Conservation (phyloP, 2,888 invertebrate species). For the Abrostola tripartita region DNA sequence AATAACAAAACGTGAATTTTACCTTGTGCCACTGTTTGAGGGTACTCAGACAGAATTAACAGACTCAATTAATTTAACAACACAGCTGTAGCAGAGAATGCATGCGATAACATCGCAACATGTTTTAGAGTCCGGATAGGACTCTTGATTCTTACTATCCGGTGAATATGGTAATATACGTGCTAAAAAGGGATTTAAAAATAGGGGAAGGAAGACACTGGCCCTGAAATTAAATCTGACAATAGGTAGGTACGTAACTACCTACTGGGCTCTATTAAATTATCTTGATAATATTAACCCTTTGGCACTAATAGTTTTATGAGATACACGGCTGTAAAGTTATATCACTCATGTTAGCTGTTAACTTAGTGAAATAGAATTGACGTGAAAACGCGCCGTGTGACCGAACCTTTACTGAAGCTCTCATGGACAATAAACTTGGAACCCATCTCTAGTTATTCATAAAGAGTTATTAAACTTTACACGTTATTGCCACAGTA, state of each 20-base stretch:
- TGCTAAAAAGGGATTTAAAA: no score
- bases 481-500: neutral
- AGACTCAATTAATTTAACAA: conserved; percentile 5
- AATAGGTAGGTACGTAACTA: no score
- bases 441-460: conserved; percentile 1
- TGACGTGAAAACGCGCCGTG: neutral
- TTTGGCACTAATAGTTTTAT: no score
- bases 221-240: no score
- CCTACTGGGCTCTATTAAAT: no score
- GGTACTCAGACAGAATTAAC: conserved; percentile 5
- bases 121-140: neutral
- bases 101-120: neutral
- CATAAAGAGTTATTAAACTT: conserved; percentile 3
- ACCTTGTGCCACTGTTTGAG: neutral
- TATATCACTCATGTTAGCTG: no score
- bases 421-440: conserved; percentile 2
- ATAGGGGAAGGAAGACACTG: no score
- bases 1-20: neutral
- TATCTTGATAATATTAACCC: no score
- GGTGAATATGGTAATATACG: no score
- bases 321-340: no score
- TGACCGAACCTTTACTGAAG: neutral
- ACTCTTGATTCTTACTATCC: neutral
- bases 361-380: neutral
- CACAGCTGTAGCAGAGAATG: neutral